Evolutionary conservation across 2,113 vertebrate species (phyloP).

Genomic region (Oryzias curvinotus): DNA sequence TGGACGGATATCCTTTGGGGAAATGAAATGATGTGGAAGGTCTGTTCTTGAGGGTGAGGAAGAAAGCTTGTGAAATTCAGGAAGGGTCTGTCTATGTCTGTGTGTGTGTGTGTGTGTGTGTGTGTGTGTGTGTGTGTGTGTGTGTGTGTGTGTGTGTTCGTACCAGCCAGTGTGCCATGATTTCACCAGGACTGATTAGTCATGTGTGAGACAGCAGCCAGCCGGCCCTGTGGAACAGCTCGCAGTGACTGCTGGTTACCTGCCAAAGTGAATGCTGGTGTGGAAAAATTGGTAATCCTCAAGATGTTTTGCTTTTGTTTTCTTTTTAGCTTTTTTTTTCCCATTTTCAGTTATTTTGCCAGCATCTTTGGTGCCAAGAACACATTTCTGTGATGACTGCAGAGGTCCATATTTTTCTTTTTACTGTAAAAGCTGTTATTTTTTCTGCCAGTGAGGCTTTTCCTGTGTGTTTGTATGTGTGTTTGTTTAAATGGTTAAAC

Average conservation of each 20-base stretch:
- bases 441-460: conserved; percentile 21
- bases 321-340: conserved; percentile 35
- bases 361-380: conserved; percentile 51
- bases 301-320: conserved; percentile 25
- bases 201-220: conserved; percentile 52
- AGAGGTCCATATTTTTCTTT: conserved; percentile 40
- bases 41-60: conserved; percentile 45
- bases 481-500: background rate
- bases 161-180: conserved; percentile 38
- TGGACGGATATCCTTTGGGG: conserved; percentile 55
- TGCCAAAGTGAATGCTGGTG: conserved; percentile 55
- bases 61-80: conserved; percentile 40
- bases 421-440: conserved; percentile 42
- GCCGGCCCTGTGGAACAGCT: conserved; percentile 40
- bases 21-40: conserved; percentile 64
- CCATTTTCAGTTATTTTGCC: conserved; percentile 58
- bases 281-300: conserved; percentile 63
- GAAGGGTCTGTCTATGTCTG: conserved; percentile 11
- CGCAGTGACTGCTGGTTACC: conserved; percentile 48
- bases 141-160: conserved; percentile 12
- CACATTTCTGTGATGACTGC: conserved; percentile 40
- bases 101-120: background rate
- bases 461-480: conserved; percentile 19
- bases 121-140: conserved; percentile 19
- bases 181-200: conserved; percentile 57